These are phyloP conservation scores for Drosophila mercatorum DNA, from an alignment of 2,888 invertebrate species.

Conservation along the genomic window DNA sequence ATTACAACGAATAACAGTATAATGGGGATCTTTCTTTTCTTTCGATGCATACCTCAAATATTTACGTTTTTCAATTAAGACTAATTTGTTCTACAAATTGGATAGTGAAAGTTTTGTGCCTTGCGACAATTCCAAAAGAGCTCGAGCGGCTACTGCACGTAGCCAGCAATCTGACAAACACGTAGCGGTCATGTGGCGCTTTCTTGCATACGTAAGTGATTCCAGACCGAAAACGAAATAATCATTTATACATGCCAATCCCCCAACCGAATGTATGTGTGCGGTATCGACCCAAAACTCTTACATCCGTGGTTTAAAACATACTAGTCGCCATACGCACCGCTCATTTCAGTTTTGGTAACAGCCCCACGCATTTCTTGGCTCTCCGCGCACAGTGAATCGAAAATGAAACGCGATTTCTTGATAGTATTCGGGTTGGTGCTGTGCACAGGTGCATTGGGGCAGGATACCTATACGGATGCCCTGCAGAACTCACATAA, in stretches of 20 bases:
- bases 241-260: slow-evolving; percentile 13
- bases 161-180: slow-evolving; percentile 37
- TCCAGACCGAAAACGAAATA: slow-evolving; percentile 7
- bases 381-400: slow-evolving; percentile 1
- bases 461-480: slow-evolving; percentile 79
- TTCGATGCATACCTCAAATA: neutral
- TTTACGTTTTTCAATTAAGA: slow-evolving; percentile 1
- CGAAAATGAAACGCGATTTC: slow-evolving; percentile 35
- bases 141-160: slow-evolving; percentile 46
- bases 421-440: slow-evolving; percentile 12
- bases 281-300: slow-evolving; percentile 9
- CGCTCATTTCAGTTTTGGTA: slow-evolving; percentile 45
- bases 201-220: slow-evolving; percentile 56
- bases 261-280: slow-evolving; percentile 5
- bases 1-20: neutral
- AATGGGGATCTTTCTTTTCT: slow-evolving; percentile 1
- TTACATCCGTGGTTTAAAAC: slow-evolving; percentile 33
- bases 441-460: slow-evolving; percentile 16
- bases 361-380: slow-evolving; percentile 21
- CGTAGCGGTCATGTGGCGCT: slow-evolving; percentile 40
- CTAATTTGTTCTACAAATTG: slow-evolving; percentile 24
- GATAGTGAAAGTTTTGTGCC: slow-evolving; percentile 59
- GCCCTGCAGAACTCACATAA: slow-evolving; percentile 79
- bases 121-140: slow-evolving; percentile 35
- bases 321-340: slow-evolving; percentile 22